Conservation (phyloP, 2,797 vertebrate genomes). For the Adelosebastes latens region DNA sequence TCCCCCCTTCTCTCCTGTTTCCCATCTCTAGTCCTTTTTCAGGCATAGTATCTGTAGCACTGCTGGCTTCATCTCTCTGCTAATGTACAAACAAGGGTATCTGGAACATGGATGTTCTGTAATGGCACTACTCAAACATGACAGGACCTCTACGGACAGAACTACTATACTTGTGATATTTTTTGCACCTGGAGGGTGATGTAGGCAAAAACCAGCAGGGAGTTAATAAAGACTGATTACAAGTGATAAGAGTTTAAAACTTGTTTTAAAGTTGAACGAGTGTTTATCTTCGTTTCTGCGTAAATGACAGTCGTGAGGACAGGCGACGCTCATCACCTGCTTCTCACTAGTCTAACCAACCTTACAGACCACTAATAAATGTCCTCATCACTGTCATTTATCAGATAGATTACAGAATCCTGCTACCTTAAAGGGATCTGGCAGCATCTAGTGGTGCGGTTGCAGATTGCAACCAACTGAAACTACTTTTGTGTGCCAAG, state of each 20-base stretch:
- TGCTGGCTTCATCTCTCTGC: conserved; percentile 15
- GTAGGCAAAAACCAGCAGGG: no score
- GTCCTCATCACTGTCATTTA: background rate
- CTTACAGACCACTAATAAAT: background rate
- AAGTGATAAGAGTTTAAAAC: no score
- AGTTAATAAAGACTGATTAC: background rate
- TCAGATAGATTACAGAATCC: background rate
- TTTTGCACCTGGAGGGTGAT: background rate
- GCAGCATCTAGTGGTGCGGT: no score
- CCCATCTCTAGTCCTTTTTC: background rate
- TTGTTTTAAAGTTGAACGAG: background rate
- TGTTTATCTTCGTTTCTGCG: background rate
- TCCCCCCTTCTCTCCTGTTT: background rate
- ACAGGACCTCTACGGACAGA: background rate
- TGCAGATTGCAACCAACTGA: no score
- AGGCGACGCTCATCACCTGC: background rate
- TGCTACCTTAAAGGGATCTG: no score
- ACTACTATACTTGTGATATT: background rate
- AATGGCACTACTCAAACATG: background rate
- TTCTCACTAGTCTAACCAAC: background rate
- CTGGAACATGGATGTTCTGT: background rate
- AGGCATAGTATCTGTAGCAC: background rate
- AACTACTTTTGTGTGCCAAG: no score
- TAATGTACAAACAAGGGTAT: background rate
- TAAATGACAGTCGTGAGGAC: background rate